Conservation (phyloP, 2,888 invertebrate species). For the Mimumesa dahlbomi region DNA sequence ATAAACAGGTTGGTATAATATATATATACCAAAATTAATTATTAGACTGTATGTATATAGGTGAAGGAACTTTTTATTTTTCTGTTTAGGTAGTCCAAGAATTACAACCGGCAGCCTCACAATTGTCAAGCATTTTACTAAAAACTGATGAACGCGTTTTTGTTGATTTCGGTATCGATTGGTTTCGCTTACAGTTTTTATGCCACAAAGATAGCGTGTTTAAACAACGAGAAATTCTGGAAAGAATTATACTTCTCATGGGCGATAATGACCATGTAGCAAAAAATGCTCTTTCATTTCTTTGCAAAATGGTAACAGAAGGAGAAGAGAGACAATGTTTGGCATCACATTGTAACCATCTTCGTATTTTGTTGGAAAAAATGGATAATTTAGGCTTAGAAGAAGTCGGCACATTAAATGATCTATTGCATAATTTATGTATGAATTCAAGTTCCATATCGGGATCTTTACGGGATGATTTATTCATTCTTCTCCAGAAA, state of each 20-base stretch:
- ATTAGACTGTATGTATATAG: background rate
- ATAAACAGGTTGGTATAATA: constrained; percentile 64
- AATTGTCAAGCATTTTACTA: constrained; percentile 71
- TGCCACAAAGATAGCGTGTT: constrained; percentile 67
- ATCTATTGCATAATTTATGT: constrained; percentile 87
- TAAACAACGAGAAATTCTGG: constrained; percentile 75
- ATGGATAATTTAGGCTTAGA: constrained; percentile 87
- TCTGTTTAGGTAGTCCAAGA: constrained; percentile 69
- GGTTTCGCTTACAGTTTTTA: constrained; percentile 74
- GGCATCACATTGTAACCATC: constrained; percentile 83
- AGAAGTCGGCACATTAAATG: constrained; percentile 89
- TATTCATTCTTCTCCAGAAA: constrained; percentile 92
- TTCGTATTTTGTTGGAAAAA: constrained; percentile 88
- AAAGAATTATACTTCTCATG: constrained; percentile 72
- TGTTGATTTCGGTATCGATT: constrained; percentile 73
- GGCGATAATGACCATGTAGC: constrained; percentile 73
- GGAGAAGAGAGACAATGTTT: constrained; percentile 75
- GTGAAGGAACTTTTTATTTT: too few relatives aligned
- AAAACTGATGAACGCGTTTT: constrained; percentile 70
- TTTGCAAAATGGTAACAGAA: constrained; percentile 70
- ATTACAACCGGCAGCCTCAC: constrained; percentile 69
- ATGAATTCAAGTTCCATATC: constrained; percentile 78
- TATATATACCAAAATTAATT: background rate
- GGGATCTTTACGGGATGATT: constrained; percentile 87
- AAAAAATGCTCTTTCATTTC: constrained; percentile 71